phyloP scores from a whole-genome alignment of 2,113 vertebrate species.

The Pterocles orientalis region DNA sequence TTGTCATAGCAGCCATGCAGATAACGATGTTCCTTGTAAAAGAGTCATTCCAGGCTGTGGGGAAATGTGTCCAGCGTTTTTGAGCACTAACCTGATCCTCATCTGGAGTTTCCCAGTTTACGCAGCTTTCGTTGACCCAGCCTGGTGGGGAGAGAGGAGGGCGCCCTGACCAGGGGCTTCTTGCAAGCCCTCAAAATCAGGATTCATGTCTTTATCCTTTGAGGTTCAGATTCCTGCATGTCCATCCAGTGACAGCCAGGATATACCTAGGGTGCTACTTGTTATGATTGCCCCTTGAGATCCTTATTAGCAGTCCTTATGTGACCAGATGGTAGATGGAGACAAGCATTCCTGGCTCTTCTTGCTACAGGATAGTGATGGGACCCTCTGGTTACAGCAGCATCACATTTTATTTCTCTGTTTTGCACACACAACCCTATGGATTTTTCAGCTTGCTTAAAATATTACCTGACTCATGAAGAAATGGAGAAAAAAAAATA shows the following conservation, averaged over 20 bases:
- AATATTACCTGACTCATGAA: not conserved
- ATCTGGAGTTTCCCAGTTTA: not conserved
- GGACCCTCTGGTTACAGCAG: not conserved
- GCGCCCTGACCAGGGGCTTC: not conserved
- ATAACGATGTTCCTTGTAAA: not conserved
- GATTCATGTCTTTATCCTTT: not conserved
- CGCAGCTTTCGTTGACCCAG: not conserved
- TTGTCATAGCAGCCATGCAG: not conserved
- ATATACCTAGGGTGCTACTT: not conserved
- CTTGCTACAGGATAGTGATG: not conserved
- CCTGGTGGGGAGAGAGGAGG: not conserved
- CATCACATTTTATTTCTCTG: not conserved
- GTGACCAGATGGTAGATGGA: not conserved
- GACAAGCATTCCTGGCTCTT: not conserved
- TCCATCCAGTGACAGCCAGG: not conserved
- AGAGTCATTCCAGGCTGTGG: not conserved
- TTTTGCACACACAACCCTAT: not conserved
- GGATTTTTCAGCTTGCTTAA: not conserved
- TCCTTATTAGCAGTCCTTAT: not conserved
- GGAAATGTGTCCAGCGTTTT: not conserved
- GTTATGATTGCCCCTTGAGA: not conserved
- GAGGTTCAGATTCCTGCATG: not conserved
- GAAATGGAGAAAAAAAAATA: not conserved
- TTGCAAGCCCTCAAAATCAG: not conserved
- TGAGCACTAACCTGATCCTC: not conserved